These are phyloP conservation scores for Otocyon megalotis DNA, from an alignment of 2,113 vertebrate species.

Conservation along the genomic window DNA sequence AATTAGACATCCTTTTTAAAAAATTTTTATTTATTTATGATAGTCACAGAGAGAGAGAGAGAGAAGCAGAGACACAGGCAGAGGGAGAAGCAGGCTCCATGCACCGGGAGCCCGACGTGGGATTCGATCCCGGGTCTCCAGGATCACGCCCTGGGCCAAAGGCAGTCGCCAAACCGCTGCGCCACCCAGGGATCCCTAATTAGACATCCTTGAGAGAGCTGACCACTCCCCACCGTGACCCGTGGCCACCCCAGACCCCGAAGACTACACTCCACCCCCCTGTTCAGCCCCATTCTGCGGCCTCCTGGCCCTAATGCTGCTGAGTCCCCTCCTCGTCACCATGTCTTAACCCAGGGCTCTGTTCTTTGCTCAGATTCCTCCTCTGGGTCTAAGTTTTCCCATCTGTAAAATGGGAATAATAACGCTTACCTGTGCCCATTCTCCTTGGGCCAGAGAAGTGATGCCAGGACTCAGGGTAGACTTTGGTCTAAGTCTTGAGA, in stretches of 20 bases:
- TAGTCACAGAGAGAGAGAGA: too few relatives aligned
- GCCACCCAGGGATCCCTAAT: not conserved
- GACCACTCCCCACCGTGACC: too few relatives aligned
- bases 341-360: not conserved
- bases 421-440: not conserved
- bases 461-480: not conserved
- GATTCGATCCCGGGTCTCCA: too few relatives aligned
- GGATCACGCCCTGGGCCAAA: too few relatives aligned
- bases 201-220: conserved; percentile 25
- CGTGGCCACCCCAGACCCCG: not conserved
- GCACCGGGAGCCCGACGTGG: too few relatives aligned
- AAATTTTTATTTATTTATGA: too few relatives aligned
- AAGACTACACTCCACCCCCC: not conserved
- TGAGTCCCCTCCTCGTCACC: not conserved
- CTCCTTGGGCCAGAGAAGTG: not conserved
- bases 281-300: not conserved
- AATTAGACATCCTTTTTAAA: not conserved
- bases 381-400: not conserved
- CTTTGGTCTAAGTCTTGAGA: not conserved
- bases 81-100: too few relatives aligned
- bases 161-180: too few relatives aligned
- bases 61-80: too few relatives aligned
- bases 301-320: not conserved
- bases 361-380: not conserved
- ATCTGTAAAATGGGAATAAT: not conserved